Evolutionary conservation across 2,113 vertebrate genomes (phyloP).

Genomic region (Stigmatopora nigra): DNA sequence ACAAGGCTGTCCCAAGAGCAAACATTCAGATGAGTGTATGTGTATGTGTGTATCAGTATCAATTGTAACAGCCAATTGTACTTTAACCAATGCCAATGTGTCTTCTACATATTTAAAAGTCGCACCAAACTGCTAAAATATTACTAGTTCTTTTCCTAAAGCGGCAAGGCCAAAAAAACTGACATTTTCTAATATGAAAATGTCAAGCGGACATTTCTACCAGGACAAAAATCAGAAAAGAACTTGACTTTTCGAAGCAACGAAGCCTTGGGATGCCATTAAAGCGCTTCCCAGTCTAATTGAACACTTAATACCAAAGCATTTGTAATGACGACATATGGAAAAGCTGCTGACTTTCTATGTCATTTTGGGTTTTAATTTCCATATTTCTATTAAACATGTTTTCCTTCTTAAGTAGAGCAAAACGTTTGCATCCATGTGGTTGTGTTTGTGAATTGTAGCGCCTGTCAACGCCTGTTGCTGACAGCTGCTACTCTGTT

Average conservation of each 20-base stretch:
- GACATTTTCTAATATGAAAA: constrained; percentile 8
- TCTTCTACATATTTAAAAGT: too few relatives aligned
- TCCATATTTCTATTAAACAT: constrained; percentile 6
- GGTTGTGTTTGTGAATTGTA: constrained; percentile 9
- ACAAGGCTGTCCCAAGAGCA: constrained; percentile 27
- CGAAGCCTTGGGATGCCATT: constrained; percentile 6
- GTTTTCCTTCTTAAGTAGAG: not conserved
- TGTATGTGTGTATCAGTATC: not conserved
- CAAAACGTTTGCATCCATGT: not conserved
- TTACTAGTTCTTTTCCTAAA: not conserved
- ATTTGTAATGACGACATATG: constrained; percentile 9
- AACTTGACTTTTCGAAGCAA: constrained; percentile 12
- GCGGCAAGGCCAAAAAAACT: constrained; percentile 1
- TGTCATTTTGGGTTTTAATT: constrained; percentile 14
- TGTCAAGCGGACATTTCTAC: constrained; percentile 5
- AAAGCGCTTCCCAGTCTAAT: not conserved
- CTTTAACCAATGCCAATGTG: too few relatives aligned
- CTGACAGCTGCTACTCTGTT: constrained; percentile 40
- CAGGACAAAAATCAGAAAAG: constrained; percentile 13
- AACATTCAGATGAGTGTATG: constrained; percentile 9
- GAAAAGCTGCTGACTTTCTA: constrained; percentile 11
- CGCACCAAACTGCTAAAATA: too few relatives aligned
- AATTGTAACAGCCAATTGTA: too few relatives aligned
- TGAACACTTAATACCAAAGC: constrained; percentile 1
- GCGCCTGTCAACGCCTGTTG: constrained; percentile 34